Percentiles rank a stretch among this genome's conserved stretches.
Evolutionary conservation across 2,797 vertebrate species (phyloP).

Genomic region (Molothrus ater): DNA sequence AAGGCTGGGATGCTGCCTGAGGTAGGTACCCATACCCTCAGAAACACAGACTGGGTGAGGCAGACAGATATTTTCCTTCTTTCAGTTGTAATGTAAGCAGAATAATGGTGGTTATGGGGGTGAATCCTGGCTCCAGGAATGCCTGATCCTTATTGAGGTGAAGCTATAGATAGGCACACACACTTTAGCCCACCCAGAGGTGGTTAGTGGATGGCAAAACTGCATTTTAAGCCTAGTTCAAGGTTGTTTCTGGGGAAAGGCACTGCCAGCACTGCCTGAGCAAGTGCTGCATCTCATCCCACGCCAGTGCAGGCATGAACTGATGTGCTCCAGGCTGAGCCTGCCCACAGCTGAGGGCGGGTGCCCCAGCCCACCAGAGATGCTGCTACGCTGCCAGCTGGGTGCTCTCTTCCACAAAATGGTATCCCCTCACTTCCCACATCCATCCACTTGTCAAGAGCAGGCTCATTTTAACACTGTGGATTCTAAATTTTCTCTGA

Average conservation of each 20-base stretch:
- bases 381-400: not conserved
- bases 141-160: not conserved
- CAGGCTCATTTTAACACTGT: slow-evolving; percentile 42
- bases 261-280: not conserved
- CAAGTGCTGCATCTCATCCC: not conserved
- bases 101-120: not conserved
- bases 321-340: not conserved
- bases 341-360: rapidly evolving
- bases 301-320: not conserved
- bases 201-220: not conserved
- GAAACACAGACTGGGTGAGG: not conserved
- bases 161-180: not conserved
- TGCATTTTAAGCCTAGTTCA: not conserved
- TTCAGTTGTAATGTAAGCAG: not conserved
- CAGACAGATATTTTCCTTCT: not conserved
- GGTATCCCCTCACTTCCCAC: slow-evolving; percentile 6
- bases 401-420: not conserved
- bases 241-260: not conserved
- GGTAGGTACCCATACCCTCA: not conserved
- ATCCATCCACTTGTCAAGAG: slow-evolving; percentile 36
- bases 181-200: not conserved
- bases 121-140: not conserved
- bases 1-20: not conserved
- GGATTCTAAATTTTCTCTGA: slow-evolving; percentile 62
- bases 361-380: not conserved